Conservation (phyloP, 1,140 invertebrate genomes). For the Acromyrmex charruanus region DNA sequence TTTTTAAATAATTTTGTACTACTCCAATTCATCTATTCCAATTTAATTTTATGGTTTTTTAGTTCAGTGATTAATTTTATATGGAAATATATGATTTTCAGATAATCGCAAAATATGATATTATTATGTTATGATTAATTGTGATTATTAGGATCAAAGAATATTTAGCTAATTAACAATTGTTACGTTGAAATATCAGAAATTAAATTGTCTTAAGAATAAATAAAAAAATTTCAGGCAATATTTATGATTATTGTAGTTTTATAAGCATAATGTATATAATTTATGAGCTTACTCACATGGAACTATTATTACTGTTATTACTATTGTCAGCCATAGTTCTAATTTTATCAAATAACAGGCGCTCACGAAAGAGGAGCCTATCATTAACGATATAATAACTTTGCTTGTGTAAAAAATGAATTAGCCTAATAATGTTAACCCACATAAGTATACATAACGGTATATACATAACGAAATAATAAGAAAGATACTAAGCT, state of each 20-base stretch:
- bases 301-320: conserved; percentile 36
- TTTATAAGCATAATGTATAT: conserved; percentile 20
- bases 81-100: no score
- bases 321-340: neutral
- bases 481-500: neutral
- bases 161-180: neutral
- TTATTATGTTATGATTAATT: neutral
- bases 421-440: conserved; percentile 2
- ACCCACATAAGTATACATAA: neutral
- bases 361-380: conserved; percentile 9
- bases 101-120: no score
- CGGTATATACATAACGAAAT: conserved; percentile 36
- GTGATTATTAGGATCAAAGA: neutral
- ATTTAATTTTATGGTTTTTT: no score
- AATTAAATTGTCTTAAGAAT: neutral
- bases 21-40: no score
- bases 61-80: no score
- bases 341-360: conserved; percentile 24
- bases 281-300: neutral
- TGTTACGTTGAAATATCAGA: neutral
- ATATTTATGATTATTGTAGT: neutral
- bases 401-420: neutral
- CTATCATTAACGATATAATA: conserved; percentile 21
- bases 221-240: neutral
- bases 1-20: no score